phyloP scores from a whole-genome alignment of 2,888 invertebrate species.

The Phragmatobia fuliginosa region DNA sequence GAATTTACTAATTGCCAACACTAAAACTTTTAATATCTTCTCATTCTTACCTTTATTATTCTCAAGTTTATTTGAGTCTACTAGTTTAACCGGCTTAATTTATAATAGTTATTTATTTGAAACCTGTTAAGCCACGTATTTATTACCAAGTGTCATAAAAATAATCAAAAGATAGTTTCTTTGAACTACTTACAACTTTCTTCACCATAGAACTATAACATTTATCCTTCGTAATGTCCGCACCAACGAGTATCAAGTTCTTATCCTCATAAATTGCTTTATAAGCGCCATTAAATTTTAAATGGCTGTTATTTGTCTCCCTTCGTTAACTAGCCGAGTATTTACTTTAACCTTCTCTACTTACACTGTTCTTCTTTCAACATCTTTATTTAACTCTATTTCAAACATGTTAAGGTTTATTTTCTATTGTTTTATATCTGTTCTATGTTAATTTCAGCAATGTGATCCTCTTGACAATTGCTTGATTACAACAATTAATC shows the following conservation, averaged over 20 bases:
- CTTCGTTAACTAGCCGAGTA: conserved; percentile 64
- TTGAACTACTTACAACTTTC: conserved; percentile 1
- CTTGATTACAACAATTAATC: conserved; percentile 85
- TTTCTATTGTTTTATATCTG: conserved; percentile 40
- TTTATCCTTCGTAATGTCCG: conserved; percentile 30
- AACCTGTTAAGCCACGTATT: background rate
- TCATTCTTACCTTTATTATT: too few relatives aligned
- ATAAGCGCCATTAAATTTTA: conserved; percentile 68
- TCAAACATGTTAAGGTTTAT: conserved; percentile 43
- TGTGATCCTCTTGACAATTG: conserved; percentile 79
- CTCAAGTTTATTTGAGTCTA: too few relatives aligned
- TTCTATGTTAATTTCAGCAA: conserved; percentile 78
- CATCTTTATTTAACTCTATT: conserved; percentile 55
- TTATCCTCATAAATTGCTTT: conserved; percentile 58
- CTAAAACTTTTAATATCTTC: background rate
- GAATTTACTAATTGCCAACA: background rate
- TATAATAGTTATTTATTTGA: background rate
- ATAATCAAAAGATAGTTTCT: background rate
- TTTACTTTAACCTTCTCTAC: conserved; percentile 66
- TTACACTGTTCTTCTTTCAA: conserved; percentile 35
- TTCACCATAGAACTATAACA: conserved; percentile 18
- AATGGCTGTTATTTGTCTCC: conserved; percentile 69
- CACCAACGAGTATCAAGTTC: conserved; percentile 29
- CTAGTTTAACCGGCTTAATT: too few relatives aligned
- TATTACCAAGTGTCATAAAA: background rate